Evolutionary conservation across 2,113 vertebrate species (phyloP).

Genomic region (Phoxinus phoxinus): DNA sequence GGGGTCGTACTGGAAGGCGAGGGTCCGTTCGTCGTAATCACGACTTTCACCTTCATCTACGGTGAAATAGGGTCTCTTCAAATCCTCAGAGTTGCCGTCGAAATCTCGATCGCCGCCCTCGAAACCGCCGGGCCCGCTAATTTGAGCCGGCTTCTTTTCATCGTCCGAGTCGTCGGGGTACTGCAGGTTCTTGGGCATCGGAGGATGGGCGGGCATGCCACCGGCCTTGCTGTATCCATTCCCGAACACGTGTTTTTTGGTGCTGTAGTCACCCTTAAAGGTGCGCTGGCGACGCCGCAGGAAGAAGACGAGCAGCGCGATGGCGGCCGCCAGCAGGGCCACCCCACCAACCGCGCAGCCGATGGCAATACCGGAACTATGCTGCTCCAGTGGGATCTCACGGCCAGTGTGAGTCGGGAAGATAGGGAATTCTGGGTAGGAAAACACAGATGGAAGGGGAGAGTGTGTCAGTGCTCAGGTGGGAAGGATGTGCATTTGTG

Average conservation of each 20-base stretch:
- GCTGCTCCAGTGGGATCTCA: constrained; percentile 72
- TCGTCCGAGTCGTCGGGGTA: constrained; percentile 95
- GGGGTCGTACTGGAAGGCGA: constrained; percentile 93
- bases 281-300: constrained; percentile 94
- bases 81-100: constrained; percentile 85
- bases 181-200: constrained; percentile 92
- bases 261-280: constrained; percentile 99
- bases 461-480: constrained; percentile 90
- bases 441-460: constrained; percentile 97
- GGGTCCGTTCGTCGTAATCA: constrained; percentile 92
- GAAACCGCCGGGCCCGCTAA: constrained; percentile 76
- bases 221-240: constrained; percentile 95
- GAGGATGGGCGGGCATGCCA: constrained; percentile 85
- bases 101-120: constrained; percentile 84
- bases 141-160: constrained; percentile 91
- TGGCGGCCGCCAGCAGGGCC: constrained; percentile 83
- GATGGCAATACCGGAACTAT: constrained; percentile 83
- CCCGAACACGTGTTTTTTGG: constrained; percentile 97
- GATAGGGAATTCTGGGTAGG: constrained; percentile 97
- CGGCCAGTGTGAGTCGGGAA: constrained; percentile 73
- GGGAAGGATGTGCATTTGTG: constrained; percentile 79
- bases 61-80: constrained; percentile 97
- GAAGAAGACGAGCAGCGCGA: constrained; percentile 85
- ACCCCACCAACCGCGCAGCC: constrained; percentile 88
- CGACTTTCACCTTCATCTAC: constrained; percentile 92